Base-by-base conservation (phyloP, 2,113 vertebrate species). In the Percina caprodes region DNA sequence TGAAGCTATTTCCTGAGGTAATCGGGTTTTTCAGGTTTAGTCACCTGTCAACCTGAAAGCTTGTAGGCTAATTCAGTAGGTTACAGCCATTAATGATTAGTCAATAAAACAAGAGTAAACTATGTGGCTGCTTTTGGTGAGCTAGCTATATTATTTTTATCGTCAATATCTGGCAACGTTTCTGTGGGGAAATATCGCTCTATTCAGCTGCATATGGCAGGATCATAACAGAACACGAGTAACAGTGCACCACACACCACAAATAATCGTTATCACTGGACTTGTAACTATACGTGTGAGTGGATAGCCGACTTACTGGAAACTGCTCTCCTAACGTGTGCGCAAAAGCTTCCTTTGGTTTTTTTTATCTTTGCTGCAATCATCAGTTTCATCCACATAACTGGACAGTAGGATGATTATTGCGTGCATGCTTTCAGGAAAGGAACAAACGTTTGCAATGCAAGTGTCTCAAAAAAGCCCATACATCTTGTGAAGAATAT, bases 11-110 rank as follows among this genome's bases (percentile, higher is more conserved):
- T 74, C 59, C 67, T 66, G 68, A 74, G 21, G 54, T 63, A 72
- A 70, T 79, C 65, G 2, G 56, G 66, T 39, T 59, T 85, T 62
- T 80, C 80, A 62, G 58, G 78, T 84, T 79, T 11, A 65, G 75
- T 83, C 18, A 80, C 66, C 45, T 60, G 61, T 12, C 65, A 15
- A 10, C 1, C 54, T 42, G 18, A 18, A 49, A 60, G 23, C 58
- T 33, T 46, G 18, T 11, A 39, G 39, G 39, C 39, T 42, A 15
- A 12, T 56, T 66, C n/a, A n/a, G 1, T 35, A 13, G 2, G 6
- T 54, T 14, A 6, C 9, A 18, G 12, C 11, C 10, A 19, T 19
- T 54, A 21, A 39, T n/a, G 23, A 12, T 24, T 48, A 15, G n/a
- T 24, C 3, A 18, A 2, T 23, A 16, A 9, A 68, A 24, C 16